These are phyloP conservation scores for Chalcosyrphus nemorum DNA, from an alignment of 2,888 invertebrate species.

Conservation along the genomic window DNA sequence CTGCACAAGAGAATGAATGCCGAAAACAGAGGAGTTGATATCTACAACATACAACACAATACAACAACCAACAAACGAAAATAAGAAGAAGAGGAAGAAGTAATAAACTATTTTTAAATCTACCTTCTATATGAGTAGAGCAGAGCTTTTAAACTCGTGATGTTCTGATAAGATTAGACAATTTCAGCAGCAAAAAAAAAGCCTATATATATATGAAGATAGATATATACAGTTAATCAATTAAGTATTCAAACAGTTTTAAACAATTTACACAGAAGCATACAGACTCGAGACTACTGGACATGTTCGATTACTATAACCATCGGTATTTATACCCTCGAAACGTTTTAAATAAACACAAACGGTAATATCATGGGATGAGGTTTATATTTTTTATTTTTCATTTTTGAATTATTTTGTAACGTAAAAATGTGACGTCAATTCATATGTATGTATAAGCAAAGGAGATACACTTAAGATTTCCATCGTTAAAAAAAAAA, in stretches of 20 bases:
- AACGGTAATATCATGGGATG: neutral
- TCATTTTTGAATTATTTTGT: slow-evolving; percentile 2
- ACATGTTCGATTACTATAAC: slow-evolving; percentile 35
- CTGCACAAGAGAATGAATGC: slow-evolving; percentile 15
- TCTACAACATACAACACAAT: slow-evolving; percentile 9
- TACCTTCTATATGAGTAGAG: slow-evolving; percentile 38
- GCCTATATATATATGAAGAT: slow-evolving; percentile 1
- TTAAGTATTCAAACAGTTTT: slow-evolving; percentile 58
- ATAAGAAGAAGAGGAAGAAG: slow-evolving; percentile 40
- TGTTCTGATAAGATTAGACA: slow-evolving; percentile 70
- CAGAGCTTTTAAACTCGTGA: slow-evolving; percentile 69
- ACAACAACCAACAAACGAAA: too few species aligned
- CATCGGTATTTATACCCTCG: slow-evolving; percentile 22
- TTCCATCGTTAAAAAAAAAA: too few species aligned
- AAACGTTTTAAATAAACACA: neutral
- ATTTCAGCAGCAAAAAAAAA: slow-evolving; percentile 39
- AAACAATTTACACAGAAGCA: slow-evolving; percentile 31
- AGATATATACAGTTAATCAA: slow-evolving; percentile 61
- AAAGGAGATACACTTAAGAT: neutral
- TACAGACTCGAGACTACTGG: slow-evolving; percentile 4
- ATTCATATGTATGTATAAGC: neutral
- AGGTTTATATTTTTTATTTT: too few species aligned
- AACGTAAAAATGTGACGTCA: slow-evolving; percentile 27
- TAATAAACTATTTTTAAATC: slow-evolving; percentile 67
- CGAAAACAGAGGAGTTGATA: slow-evolving; percentile 58